Base-by-base conservation (phyloP, 1,140 invertebrate genomes). In the Leptinotarsa lineolata region DNA sequence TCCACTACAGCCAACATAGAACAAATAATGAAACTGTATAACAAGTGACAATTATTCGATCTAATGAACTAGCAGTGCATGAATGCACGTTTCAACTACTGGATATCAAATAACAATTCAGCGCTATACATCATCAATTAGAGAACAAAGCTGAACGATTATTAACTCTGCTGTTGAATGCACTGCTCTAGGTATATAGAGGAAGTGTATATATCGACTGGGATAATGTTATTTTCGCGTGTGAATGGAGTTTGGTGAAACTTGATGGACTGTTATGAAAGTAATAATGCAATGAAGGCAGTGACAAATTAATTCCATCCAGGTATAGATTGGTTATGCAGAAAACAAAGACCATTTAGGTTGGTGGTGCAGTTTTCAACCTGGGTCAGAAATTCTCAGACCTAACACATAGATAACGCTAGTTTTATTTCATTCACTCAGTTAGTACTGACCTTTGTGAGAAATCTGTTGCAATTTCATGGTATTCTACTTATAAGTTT, bases 71-170 rank as follows among this genome's bases (percentile, higher is more conserved):
- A 63, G 59, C 64, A 48, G 73, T 74, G 60, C 65, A 74, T 58
- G 73, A 66, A 74, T 46, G 66, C 67, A 60, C 65, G 73, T 59
- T 68, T 70, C 24, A 71, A 66, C 60, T 65, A 39, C n/a, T 54
- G 4, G 73, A 67, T 71, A 74, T 74, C 73, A 71, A 74, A 74
- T 71, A 70, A 74, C 73, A 71, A 74, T 74, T 74, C 73, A 72
- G 73, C 73, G 58, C 73, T 74, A 74, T 66, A 72, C 70, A 74
- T 74, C 70, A 71, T 74, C 73, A 74, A 74, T 74, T 74, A 74
- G 73, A 71, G 45, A 58, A 74, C 73, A 74, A 74, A 74, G 68
- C 73, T 68, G 45, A 72, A 71, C 58, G 73, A 61, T 74, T 70
- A 74, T 72, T 71, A 69, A 74, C 45, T 66, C 48, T 58, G 67